Evolutionary conservation across 2,113 vertebrate genomes (phyloP).

Genomic region (Semnornis frantzii): DNA sequence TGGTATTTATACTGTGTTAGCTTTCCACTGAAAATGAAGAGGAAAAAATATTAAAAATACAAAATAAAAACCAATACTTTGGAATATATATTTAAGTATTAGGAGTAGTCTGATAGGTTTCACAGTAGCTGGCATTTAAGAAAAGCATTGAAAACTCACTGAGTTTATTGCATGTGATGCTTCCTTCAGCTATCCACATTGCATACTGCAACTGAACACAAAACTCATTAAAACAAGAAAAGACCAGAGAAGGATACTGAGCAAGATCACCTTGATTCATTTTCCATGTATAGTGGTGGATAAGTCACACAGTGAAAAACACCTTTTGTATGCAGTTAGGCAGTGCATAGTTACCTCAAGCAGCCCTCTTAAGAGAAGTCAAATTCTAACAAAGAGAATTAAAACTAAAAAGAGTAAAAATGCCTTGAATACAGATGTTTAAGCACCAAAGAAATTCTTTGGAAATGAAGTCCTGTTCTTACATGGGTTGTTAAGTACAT

Average conservation of each 20-base stretch:
- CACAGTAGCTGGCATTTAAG: background rate
- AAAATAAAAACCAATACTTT: rapidly evolving
- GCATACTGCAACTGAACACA: background rate
- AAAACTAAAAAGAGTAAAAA: background rate
- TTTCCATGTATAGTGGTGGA: background rate
- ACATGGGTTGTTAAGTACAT: background rate
- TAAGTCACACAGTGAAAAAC: background rate
- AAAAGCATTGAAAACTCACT: background rate
- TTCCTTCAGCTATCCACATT: background rate
- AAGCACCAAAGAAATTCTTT: background rate
- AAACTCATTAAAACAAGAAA: background rate
- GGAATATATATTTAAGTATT: background rate
- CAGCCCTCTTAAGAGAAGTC: background rate
- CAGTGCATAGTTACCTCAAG: background rate
- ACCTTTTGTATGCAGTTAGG: rapidly evolving
- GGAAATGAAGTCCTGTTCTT: background rate
- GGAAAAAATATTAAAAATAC: background rate
- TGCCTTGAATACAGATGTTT: background rate
- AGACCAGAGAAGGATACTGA: background rate
- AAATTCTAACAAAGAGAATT: background rate
- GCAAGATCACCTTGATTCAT: background rate
- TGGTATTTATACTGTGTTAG: background rate
- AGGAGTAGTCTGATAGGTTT: background rate
- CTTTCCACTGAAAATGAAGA: background rate
- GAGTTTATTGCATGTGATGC: background rate